Evolutionary conservation across 1,140 invertebrate genomes (phyloP).

Genomic region (Asbolus verrucosus): DNA sequence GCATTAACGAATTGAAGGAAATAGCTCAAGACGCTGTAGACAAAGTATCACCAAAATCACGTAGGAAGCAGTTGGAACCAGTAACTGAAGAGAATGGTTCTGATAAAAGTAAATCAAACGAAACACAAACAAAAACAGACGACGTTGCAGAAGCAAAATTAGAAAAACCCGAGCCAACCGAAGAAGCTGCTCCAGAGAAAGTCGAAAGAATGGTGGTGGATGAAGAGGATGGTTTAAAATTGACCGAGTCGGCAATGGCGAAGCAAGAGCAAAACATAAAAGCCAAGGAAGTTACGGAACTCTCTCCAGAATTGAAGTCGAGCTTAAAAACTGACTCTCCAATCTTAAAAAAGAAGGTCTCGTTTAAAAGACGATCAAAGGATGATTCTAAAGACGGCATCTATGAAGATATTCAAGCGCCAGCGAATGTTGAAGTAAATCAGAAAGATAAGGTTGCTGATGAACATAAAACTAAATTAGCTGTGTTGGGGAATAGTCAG

Average conservation of each 20-base stretch:
- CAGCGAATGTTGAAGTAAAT: conserved; percentile 63
- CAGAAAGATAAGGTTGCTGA: conserved; percentile 54
- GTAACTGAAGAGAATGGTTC: conserved; percentile 51
- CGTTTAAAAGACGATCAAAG: conserved; percentile 61
- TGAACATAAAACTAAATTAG: conserved; percentile 35
- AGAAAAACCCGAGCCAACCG: too few relatives aligned
- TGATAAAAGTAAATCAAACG: too few relatives aligned
- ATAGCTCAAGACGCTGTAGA: conserved; percentile 60
- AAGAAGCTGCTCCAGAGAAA: too few relatives aligned
- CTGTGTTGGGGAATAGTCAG: conserved; percentile 38
- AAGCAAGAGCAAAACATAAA: conserved; percentile 43
- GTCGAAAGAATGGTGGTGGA: conserved; percentile 56
- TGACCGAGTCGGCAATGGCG: conserved; percentile 23
- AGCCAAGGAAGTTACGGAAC: conserved; percentile 6
- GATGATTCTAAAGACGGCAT: conserved; percentile 50
- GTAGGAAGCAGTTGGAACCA: conserved; percentile 49
- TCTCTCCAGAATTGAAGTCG: conserved; percentile 44
- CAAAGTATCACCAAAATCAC: conserved; percentile 53
- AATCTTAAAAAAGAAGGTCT: conserved; percentile 65
- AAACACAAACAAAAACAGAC: too few relatives aligned
- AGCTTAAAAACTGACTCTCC: conserved; percentile 60
- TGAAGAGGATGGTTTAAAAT: conserved; percentile 61
- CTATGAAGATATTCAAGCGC: conserved; percentile 65
- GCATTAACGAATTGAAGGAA: conserved; percentile 57
- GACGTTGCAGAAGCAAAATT: not conserved